A percentile compares a stretch with the other conserved stretches of the same genome.
Conservation (phyloP, 2,113 vertebrate genomes). For the Epinephelus moara region DNA sequence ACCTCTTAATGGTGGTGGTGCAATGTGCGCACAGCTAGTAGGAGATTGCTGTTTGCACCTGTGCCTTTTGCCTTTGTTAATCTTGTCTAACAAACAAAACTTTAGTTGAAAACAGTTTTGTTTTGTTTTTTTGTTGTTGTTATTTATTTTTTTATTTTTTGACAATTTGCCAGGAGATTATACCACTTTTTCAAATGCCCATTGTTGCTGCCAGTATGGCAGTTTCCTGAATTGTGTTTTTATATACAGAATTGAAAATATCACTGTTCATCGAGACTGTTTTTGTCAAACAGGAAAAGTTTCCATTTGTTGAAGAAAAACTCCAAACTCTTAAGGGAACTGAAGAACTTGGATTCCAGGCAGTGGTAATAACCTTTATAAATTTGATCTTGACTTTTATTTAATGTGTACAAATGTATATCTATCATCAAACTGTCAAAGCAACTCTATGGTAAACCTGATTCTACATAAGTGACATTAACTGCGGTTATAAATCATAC, state of each 20-base stretch:
- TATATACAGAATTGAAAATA: not conserved
- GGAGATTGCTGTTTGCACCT: slow-evolving; percentile 73
- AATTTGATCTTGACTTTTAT: not conserved
- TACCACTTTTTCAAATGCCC: not conserved
- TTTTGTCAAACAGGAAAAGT: slow-evolving; percentile 88
- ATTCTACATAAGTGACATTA: slow-evolving; percentile 47
- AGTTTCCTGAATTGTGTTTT: slow-evolving; percentile 17
- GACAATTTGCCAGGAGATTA: not conserved
- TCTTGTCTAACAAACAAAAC: slow-evolving; percentile 33
- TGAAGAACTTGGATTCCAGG: slow-evolving; percentile 98
- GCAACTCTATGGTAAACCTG: not conserved
- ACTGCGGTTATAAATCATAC: slow-evolving; percentile 51
- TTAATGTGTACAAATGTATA: not conserved
- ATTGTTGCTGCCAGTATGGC: not conserved
- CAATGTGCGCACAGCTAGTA: slow-evolving; percentile 52
- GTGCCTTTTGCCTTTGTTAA: slow-evolving; percentile 56
- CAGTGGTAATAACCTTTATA: slow-evolving; percentile 89
- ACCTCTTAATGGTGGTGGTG: slow-evolving; percentile 79
- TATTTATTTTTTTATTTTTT: not conserved
- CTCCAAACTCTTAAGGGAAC: slow-evolving; percentile 95
- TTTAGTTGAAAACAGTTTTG: slow-evolving; percentile 1
- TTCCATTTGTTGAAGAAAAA: slow-evolving; percentile 99
- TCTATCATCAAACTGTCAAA: slow-evolving; percentile 1
- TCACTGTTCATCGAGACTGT: slow-evolving; percentile 16
- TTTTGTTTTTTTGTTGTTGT: not conserved